These are phyloP conservation scores for Clarias pachynema DNA, from an alignment of 2,797 vertebrate species.

Conservation along the genomic window DNA sequence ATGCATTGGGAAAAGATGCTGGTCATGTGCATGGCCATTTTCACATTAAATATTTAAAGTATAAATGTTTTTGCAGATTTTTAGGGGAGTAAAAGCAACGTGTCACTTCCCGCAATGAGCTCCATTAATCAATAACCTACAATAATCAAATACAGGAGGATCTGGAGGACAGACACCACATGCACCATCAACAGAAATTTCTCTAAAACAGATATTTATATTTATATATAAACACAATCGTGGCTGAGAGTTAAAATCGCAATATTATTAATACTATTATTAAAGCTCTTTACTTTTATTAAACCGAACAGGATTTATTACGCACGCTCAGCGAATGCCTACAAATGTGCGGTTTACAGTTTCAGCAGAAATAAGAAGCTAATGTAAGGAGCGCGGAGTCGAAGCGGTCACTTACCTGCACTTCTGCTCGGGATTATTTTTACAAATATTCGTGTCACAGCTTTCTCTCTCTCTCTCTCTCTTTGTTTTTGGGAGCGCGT, in stretches of 20 bases:
- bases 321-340: background rate
- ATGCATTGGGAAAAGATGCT: background rate
- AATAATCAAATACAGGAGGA: background rate
- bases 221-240: too few relatives aligned
- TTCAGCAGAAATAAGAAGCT: slow-evolving; percentile 21
- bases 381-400: slow-evolving; percentile 10
- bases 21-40: slow-evolving; percentile 1
- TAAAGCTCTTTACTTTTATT: background rate
- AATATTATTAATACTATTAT: background rate
- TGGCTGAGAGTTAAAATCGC: background rate
- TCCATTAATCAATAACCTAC: background rate
- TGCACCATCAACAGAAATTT: background rate
- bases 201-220: background rate
- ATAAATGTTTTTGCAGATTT: background rate
- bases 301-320: too few relatives aligned
- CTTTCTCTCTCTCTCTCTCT: slow-evolving; percentile 16
- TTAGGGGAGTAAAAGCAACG: background rate
- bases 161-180: background rate
- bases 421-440: slow-evolving; percentile 38
- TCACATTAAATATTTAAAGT: background rate
- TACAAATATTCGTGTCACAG: background rate
- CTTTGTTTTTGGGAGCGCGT: background rate
- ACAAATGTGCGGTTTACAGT: slow-evolving; percentile 43
- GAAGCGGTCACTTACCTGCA: slow-evolving; percentile 70
- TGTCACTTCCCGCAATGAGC: background rate